These are phyloP conservation scores for Nephrotoma flavescens DNA, from an alignment of 2,888 invertebrate genomes.

Conservation along the genomic window DNA sequence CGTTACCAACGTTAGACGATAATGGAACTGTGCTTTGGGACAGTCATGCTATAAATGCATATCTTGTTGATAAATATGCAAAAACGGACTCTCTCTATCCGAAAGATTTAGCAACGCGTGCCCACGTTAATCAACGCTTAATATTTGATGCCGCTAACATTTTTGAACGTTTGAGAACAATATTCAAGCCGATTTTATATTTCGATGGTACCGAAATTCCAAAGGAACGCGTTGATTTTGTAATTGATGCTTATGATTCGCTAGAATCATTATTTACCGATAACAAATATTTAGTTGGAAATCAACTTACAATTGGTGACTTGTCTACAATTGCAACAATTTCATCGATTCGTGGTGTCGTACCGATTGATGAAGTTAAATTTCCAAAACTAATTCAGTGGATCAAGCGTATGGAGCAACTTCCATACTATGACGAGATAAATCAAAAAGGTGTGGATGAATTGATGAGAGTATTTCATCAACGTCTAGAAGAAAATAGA, in stretches of 20 bases:
- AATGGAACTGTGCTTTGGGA: conserved; percentile 24
- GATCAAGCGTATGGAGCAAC: conserved; percentile 18
- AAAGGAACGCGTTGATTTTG: conserved; percentile 20
- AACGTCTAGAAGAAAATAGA: neutral
- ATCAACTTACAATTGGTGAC: conserved; percentile 1
- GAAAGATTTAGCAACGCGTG: conserved; percentile 34
- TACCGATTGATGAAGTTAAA: neutral
- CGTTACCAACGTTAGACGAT: conserved; percentile 28
- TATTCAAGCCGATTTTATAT: conserved; percentile 16
- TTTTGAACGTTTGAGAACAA: conserved; percentile 25
- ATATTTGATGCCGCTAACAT: conserved; percentile 36
- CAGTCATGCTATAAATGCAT: conserved; percentile 38
- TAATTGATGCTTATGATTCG: conserved; percentile 22
- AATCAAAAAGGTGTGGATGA: conserved; percentile 20
- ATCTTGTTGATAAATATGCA: conserved; percentile 38
- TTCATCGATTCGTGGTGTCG: neutral
- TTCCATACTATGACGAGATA: conserved; percentile 23
- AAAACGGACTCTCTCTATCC: conserved; percentile 40
- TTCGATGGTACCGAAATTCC: neutral
- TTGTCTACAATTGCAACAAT: neutral
- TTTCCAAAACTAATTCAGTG: conserved; percentile 20
- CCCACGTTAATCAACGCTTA: conserved; percentile 35
- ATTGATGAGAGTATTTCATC: neutral
- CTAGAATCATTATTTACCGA: conserved; percentile 21
- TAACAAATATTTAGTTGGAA: conserved; percentile 19